Evolutionary conservation across 1,140 invertebrate genomes (phyloP), one percentile per base, ranked within the genome.

Genomic region (Halesus radiatus): DNA sequence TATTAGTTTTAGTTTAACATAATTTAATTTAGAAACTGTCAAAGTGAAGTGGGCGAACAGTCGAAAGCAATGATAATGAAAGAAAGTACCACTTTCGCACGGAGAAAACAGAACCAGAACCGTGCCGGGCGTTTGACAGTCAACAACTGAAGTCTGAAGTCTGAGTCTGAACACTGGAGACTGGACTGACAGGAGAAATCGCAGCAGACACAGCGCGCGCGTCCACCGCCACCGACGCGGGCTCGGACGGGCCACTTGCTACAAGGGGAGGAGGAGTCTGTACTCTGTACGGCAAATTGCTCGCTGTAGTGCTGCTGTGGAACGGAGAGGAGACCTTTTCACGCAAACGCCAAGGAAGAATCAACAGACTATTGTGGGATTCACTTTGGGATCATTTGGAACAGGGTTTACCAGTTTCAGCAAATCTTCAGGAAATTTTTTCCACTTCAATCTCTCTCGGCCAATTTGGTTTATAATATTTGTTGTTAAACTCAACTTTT

Each of bases 71-170:
- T 13, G 37, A 23, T 26, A 22, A 13, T 26, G 58, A 60, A 29
- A 53, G 68, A 79, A 79, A 72, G 78, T 70, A 18, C 7, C 29
- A 53, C 53, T 70, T 56, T 66, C 77, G 50, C 72, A 54, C 22
- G 53, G 72, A 16, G 72, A 74, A 29, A 74, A 54, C 29, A 10
- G 62, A 37, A 32, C 10, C 15, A 66, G 66, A 4, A 75, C 72
- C 72, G 72, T 6, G 20, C 72, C 54, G 54, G 54, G 26, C 54
- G 54, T 37, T 58, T 58, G 72, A 58, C 72, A 29, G 54, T 58
- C 52, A 29, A 26, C 52, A 23, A 75, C 70, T 64, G 60, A n/a
- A 8, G 2, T 3, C 2, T 53, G 52, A 53, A 53, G 3, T 3
- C 52, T 53, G 52, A 53, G 8, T 8, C 8, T 2, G n/a, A n/a